Evolutionary conservation across 1,140 invertebrate genomes (phyloP), one percentile per base, ranked within the genome.

Genomic region (Manduca sexta): DNA sequence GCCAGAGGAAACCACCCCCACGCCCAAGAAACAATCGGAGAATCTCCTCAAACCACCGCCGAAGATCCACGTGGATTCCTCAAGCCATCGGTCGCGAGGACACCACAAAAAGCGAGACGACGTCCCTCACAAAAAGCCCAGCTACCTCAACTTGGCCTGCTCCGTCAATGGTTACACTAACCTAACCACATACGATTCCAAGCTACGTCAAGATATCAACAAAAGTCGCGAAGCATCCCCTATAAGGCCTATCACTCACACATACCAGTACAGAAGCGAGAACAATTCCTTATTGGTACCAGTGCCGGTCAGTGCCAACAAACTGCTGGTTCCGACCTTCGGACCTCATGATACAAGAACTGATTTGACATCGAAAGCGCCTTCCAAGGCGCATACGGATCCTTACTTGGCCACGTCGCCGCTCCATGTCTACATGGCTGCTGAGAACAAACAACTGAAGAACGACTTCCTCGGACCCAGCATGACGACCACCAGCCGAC

Each of bases 161-260:
- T 95, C 94, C 12, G 94, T 97, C 17, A 96, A 93, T 84, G 95
- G 95, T 7, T 97, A 97, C 74, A 93, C 93, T 0, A 93, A 93
- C 61, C 89, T 93, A 38, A 94, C 92, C 8, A 93, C 93, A 49
- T 96, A 96, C 88, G 92, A 94, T 69, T 93, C 92, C 1, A 92
- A 93, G 68, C 78, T 93, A 15, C 86, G 93, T 29, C 91, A 93
- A 74, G 91, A 92, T 35, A 88, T 91, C 26, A 89, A 90, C 37
- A 88, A 88, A 61, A 91, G 90, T 62, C 86, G 88, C 55, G 92
- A 90, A 82, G 91, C 88, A 50, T 92, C 89, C 52, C 92, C 90
- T 50, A 92, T 88, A 64, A 88, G 87, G 63, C 90, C 84, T 1
- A 85, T 85, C 30, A 85, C 82, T 11, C 79, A 85, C 26, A 82